Base-by-base conservation (phyloP, 2,888 invertebrate genomes). In the Coronaproctus castanopsis region DNA sequence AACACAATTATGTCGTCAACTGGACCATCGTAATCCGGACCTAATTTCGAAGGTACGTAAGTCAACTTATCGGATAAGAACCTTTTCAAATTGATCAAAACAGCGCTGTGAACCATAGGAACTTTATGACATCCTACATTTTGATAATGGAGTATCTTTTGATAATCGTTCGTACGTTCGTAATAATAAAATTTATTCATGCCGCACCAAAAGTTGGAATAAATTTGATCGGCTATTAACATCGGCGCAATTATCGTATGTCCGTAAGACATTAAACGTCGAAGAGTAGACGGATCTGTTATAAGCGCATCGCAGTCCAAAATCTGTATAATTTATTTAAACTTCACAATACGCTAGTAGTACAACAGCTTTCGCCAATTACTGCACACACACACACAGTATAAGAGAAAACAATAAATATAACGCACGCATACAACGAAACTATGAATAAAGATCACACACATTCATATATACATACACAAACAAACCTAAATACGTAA, bases 131-230 rank as follows among this genome's bases (percentile, higher is more conserved):
- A 86, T 0, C 92, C 93, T 1, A 72, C 69, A 58, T 78, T 77
- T 61, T 81, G 76, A 18, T 82, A 73, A 63, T 81, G 77, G 52
- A 88, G 74, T 56, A 95, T 87, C 1, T 82, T 80, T 66, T 83
- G 80, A 70, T 96, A 97, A 53, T 86, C 82, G 3, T 87, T 84
- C 0, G 90, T 87, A 67, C 93, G 77, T 64, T 78, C 72, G 69
- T 90, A 90, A 70, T 93, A 87, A 69, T 85, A 91, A 62, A 85
- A 78, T 0, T 80, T 76, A 0, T 85, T 81, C 87, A 96, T 92
- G 2, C 86, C 95, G 66, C 87, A 87, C 96, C 96, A 97, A 72
- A 90, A 97, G 72, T 97, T 97, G 20, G 91, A 90, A 71, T 95
- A 96, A 49, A 87, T 72, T 18, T 87, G 86, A 62, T 89, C 86